Evolutionary conservation across 2,888 invertebrate genomes (phyloP).

Genomic region (Dimorphilus gyrociliatus): DNA sequence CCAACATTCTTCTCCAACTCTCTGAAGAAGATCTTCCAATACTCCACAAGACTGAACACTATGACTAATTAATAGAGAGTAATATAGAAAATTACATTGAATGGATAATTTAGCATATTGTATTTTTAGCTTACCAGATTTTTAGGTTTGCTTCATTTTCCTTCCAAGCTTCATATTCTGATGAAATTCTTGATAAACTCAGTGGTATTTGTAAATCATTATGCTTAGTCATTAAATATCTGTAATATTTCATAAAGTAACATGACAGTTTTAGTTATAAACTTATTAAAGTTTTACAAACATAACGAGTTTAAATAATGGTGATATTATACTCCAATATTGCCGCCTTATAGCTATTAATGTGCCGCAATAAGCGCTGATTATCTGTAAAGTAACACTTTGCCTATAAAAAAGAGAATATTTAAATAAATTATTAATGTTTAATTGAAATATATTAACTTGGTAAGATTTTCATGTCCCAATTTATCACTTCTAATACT

Average conservation of each 20-base stretch:
- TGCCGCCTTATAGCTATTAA: conserved; percentile 28
- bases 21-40: conserved; percentile 11
- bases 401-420: conserved; percentile 16
- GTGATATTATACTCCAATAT: conserved; percentile 24
- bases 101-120: background rate
- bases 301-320: conserved; percentile 16
- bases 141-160: background rate
- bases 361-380: conserved; percentile 32
- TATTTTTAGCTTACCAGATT: background rate
- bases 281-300: conserved; percentile 1
- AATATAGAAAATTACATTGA: background rate
- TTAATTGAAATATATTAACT: too few species aligned
- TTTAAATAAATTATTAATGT: too few species aligned
- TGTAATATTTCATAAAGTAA: conserved; percentile 3
- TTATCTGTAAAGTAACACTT: conserved; percentile 21
- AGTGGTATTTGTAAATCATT: conserved; percentile 10
- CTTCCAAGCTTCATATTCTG: conserved; percentile 13
- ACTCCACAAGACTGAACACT: background rate
- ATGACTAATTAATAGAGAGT: background rate
- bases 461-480: too few species aligned
- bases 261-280: background rate
- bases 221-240: conserved; percentile 4
- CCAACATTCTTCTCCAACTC: conserved; percentile 14
- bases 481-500: too few species aligned
- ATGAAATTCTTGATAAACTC: conserved; percentile 8